Percentiles rank a stretch among this genome's conserved stretches.
phyloP scores from a whole-genome alignment of 2,113 vertebrate species.

The Sebastes fasciatus region DNA sequence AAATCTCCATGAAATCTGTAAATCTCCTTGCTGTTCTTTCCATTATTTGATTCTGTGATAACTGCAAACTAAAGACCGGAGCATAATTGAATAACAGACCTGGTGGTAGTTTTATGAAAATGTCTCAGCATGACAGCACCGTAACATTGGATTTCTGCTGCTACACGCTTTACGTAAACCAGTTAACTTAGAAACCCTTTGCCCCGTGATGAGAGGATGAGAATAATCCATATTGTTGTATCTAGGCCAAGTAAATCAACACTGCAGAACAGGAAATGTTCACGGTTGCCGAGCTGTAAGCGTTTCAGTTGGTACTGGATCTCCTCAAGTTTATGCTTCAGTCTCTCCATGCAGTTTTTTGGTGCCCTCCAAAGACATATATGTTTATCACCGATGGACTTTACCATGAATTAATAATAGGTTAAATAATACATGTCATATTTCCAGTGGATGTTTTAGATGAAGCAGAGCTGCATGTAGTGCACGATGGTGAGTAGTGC shows the following conservation, averaged over 20 bases:
- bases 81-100: slow-evolving; percentile 43
- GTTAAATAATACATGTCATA: slow-evolving; percentile 73
- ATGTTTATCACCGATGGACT: slow-evolving; percentile 62
- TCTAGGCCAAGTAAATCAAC: slow-evolving; percentile 79
- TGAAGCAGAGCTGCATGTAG: slow-evolving; percentile 26
- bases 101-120: slow-evolving; percentile 35
- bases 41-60: slow-evolving; percentile 16
- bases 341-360: slow-evolving; percentile 37
- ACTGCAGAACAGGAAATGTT: slow-evolving; percentile 58
- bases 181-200: slow-evolving; percentile 62
- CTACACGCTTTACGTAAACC: slow-evolving; percentile 53
- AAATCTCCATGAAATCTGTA: slow-evolving; percentile 32
- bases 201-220: slow-evolving; percentile 60
- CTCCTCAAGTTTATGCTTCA: slow-evolving; percentile 51
- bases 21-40: slow-evolving; percentile 8
- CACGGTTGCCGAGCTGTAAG: slow-evolving; percentile 57
- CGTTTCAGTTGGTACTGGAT: slow-evolving; percentile 32
- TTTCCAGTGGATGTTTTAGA: slow-evolving; percentile 57
- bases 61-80: slow-evolving; percentile 20
- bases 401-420: slow-evolving; percentile 72
- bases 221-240: slow-evolving; percentile 79
- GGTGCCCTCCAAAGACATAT: slow-evolving; percentile 52
- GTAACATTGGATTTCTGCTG: slow-evolving; percentile 51
- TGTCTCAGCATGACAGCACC: slow-evolving; percentile 21
- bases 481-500: slow-evolving; percentile 27